These are phyloP conservation scores for Trichoplusia ni DNA, from an alignment of 1,140 invertebrate species.

Conservation along the genomic window DNA sequence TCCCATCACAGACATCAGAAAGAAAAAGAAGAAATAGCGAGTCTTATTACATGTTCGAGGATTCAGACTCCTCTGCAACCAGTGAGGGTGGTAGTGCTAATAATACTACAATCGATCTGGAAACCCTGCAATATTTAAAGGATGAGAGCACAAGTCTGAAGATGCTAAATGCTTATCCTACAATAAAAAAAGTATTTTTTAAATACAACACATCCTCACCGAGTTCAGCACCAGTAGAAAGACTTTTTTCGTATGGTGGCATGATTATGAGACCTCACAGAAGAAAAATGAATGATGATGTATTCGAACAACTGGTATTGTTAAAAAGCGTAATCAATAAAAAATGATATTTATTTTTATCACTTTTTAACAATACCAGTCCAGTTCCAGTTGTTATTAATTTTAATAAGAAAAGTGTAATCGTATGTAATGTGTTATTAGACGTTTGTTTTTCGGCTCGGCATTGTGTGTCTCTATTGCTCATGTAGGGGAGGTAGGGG, in stretches of 20 bases:
- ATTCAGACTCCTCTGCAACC: slow-evolving; percentile 40
- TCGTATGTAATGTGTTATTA: too few relatives aligned
- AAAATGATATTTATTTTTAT: too few relatives aligned
- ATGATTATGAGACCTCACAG: slow-evolving; percentile 41
- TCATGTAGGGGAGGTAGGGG: slow-evolving; percentile 23
- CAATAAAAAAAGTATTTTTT: slow-evolving; percentile 44
- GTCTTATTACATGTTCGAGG: slow-evolving; percentile 46
- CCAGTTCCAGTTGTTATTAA: too few relatives aligned
- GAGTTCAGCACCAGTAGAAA: slow-evolving; percentile 40
- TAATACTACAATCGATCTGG: slow-evolving; percentile 32
- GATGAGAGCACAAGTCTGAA: slow-evolving; percentile 39
- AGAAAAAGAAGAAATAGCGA: too few relatives aligned
- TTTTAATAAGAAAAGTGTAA: too few relatives aligned
- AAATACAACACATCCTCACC: slow-evolving; percentile 46
- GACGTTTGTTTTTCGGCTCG: too few relatives aligned
- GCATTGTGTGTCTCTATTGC: too few relatives aligned
- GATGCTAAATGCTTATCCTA: slow-evolving; percentile 41
- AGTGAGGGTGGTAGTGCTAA: slow-evolving; percentile 29
- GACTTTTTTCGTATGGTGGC: slow-evolving; percentile 43
- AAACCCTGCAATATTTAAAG: too few relatives aligned
- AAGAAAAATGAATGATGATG: slow-evolving; percentile 37
- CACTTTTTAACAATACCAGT: too few relatives aligned
- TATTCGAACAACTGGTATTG: slow-evolving; percentile 33
- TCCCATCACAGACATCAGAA: too few relatives aligned
- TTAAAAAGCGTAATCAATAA: too few relatives aligned